Base-by-base conservation (phyloP, 2,113 vertebrate species). In the Platichthys stellatus region DNA sequence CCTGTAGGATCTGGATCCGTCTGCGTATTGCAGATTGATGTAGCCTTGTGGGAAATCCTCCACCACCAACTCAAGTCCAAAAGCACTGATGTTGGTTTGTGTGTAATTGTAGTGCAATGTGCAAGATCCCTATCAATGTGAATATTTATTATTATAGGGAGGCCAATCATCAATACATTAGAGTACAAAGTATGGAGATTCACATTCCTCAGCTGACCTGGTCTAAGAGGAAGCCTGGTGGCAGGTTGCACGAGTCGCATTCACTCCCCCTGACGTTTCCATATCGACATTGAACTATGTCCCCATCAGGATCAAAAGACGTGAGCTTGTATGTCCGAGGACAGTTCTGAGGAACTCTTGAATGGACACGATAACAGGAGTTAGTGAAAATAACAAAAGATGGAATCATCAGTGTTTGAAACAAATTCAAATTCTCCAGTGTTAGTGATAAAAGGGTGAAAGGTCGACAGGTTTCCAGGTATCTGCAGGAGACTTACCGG, bases 281-380 rank as follows among this genome's bases (percentile, higher is more conserved):
- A 78, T 90, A 89, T 85, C 92, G 73, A 67, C 93, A 94, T 56
- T 64, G 81, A 21, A 94, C 91, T 13, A 17, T 49, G 69, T 94
- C 93, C 2, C 86, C 90, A 68, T 94, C 93, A 10, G 92, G 85
- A 70, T 94, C 93, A 71, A 86, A 87, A 14, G 90, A 49, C 49
- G 82, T 51, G 63, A 93, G 63, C 14, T 81, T 86, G 73, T 93
- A 90, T 45, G 86, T 71, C 8, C 90, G 85, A 0, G 82, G 88
- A 78, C 93, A 94, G 86, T 95, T 94, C 58, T 84, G 62, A 59
- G 93, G 93, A 64, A 93, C 80, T 72, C 94, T 91, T 83, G 4
- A 83, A 54, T 2, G 31, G 21, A 80, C 7, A 76, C 8, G 62
- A 7, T 3, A 47, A 13, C 10, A 49, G 3, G 47, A 17, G 11